phyloP scores from a whole-genome alignment of 2,797 vertebrate genomes.

The Chrysolophus pictus region DNA sequence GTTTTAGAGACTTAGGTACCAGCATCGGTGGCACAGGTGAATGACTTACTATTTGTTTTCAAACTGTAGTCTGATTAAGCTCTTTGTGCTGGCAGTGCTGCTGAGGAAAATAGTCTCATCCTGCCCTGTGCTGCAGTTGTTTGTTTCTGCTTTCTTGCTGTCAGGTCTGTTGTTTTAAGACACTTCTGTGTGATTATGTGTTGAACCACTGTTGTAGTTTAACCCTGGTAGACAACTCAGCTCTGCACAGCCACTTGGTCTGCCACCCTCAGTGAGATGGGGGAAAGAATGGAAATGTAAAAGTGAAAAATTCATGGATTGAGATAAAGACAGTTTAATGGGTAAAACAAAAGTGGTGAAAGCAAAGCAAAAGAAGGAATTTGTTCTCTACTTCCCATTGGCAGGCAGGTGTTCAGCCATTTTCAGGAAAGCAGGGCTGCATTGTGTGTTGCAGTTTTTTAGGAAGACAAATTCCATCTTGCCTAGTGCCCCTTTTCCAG shows the following conservation, averaged over 20 bases:
- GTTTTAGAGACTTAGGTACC: background rate
- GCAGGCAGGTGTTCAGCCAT: background rate
- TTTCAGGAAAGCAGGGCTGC: background rate
- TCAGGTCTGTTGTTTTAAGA: background rate
- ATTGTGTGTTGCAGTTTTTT: background rate
- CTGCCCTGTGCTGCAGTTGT: background rate
- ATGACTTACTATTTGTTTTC: background rate
- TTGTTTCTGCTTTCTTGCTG: background rate
- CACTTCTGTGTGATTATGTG: background rate
- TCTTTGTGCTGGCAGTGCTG: background rate
- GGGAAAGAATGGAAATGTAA: background rate
- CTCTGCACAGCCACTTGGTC: background rate
- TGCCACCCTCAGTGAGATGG: background rate
- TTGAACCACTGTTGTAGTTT: background rate
- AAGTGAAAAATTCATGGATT: background rate
- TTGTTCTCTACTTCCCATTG: background rate
- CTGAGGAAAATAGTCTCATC: background rate
- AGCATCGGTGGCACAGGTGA: background rate
- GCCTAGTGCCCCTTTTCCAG: background rate
- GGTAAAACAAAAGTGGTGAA: background rate
- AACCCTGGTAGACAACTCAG: background rate
- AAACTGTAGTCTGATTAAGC: background rate
- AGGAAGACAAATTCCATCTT: background rate
- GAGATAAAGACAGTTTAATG: background rate
- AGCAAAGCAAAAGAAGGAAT: background rate